These are phyloP conservation scores for Hydrotaea diabolus DNA, from an alignment of 2,888 invertebrate species.

Conservation along the genomic window DNA sequence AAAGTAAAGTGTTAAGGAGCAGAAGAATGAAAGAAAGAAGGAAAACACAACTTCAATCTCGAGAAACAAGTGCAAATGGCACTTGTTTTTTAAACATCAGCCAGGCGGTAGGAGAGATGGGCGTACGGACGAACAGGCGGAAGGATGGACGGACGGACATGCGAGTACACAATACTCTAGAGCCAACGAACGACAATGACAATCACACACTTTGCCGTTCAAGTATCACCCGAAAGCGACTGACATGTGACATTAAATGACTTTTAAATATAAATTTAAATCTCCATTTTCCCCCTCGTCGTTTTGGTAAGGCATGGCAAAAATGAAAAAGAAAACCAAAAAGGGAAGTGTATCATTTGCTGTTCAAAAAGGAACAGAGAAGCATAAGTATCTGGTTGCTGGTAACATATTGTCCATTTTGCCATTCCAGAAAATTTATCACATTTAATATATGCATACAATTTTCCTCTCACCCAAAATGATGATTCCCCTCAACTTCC, in stretches of 20 bases:
- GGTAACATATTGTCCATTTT: slow-evolving; percentile 51
- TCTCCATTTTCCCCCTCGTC: background rate
- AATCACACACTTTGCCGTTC: slow-evolving; percentile 13
- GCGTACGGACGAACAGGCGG: background rate
- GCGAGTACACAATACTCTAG: background rate
- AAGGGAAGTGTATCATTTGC: slow-evolving; percentile 6
- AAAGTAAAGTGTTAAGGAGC: slow-evolving; percentile 30
- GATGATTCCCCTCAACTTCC: slow-evolving; percentile 13
- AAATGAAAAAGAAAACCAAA: background rate
- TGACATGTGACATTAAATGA: slow-evolving; percentile 52
- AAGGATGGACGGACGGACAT: background rate
- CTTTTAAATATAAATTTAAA: slow-evolving; percentile 49
- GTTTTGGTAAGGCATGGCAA: background rate
- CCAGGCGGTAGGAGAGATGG: too few relatives aligned
- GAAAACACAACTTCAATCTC: slow-evolving; percentile 11
- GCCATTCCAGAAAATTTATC: slow-evolving; percentile 42
- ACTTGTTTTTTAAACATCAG: slow-evolving; percentile 36
- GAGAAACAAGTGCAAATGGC: slow-evolving; percentile 48
- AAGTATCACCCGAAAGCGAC: slow-evolving; percentile 41
- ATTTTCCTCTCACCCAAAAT: background rate
- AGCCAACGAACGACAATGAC: background rate
- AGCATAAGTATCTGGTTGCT: slow-evolving; percentile 22
- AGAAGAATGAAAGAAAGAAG: too few relatives aligned
- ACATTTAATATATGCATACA: slow-evolving; percentile 24
- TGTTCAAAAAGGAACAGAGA: background rate